Base-by-base conservation (phyloP, 2,113 vertebrate genomes). In the Monopterus albus region DNA sequence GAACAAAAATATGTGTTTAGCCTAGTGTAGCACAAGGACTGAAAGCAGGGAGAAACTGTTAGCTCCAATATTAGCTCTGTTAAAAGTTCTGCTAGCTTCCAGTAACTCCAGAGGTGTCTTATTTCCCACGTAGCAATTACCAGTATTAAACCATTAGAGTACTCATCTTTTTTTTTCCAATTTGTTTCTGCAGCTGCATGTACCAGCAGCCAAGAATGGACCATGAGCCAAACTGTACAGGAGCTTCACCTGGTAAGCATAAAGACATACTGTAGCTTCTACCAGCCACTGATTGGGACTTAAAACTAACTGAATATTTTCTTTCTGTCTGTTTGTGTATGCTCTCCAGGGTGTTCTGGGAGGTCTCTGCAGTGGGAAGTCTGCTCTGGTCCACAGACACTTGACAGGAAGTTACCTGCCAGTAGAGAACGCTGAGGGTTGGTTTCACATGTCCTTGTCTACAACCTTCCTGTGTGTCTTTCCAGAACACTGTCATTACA, bases 161-260 rank as follows among this genome's bases (percentile, higher is more conserved):
- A 6, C 6, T 21, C 23, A 31, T 18, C 20, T 12, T 55, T 45
- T 45, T 6, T 20, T 61, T 42, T 21, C 52, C 6, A 3, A 21
- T 31, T 29, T 21, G n/a, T 59, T 13, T 29, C 47, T 85, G 31
- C 87, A 98, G 97, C 94, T 77, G 92, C 93, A 5, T 93, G 95
- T 89, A 93, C 94, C 78, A 98, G 95, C 89, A 98, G 95, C 89
- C 97, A 97, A 83, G 97, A 99, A 91, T 99, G 97, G 97, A 96
- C 95, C 29, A 86, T 99, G 79, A 93, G 86, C 67, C 96, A 95
- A 78, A 89, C 95, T 2, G 56, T 97, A 65, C 95, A 96, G 8
- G 97, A 98, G 90, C 94, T 99, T 58, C 94, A 96, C 61, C 79
- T 99, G 95, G 97, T 98, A 89, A 89, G 95, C 15, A 6, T 12